These are phyloP conservation scores for Pholis gunnellus DNA, from an alignment of 2,113 vertebrate genomes.

Conservation along the genomic window DNA sequence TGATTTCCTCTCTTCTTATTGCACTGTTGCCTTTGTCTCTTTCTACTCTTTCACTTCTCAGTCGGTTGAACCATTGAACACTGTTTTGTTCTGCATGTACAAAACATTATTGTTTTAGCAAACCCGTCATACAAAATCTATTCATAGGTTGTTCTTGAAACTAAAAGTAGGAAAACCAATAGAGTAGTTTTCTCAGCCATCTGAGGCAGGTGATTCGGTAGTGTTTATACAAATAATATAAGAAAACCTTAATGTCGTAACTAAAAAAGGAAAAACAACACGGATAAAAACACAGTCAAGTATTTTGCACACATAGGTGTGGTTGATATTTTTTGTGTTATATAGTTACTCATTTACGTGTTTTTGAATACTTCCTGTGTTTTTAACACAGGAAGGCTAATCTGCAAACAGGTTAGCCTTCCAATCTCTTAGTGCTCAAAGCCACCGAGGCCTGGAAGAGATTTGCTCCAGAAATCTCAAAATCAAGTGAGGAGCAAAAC, in stretches of 20 bases:
- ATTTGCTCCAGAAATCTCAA: slow-evolving; percentile 42
- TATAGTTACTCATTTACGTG: background rate
- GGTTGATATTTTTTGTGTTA: background rate
- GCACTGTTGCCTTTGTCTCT: background rate
- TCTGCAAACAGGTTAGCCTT: slow-evolving; percentile 37
- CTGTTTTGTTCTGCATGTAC: background rate
- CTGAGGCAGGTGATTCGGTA: background rate
- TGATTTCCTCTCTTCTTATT: background rate
- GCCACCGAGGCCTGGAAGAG: slow-evolving; percentile 26
- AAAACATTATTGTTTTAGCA: background rate
- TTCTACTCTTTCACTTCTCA: background rate
- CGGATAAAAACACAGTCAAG: background rate
- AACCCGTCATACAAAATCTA: background rate
- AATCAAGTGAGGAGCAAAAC: slow-evolving; percentile 61
- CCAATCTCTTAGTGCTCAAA: slow-evolving; percentile 18
- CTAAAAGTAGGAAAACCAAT: background rate
- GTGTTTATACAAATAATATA: background rate
- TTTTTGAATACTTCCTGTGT: slow-evolving; percentile 7
- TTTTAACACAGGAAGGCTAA: too few relatives aligned
- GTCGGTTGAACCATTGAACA: background rate
- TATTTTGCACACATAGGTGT: background rate
- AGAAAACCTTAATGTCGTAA: background rate
- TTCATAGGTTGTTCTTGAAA: background rate
- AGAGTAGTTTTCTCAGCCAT: background rate
- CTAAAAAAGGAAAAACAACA: background rate